Evolutionary conservation across 2,888 invertebrate genomes (phyloP).

Genomic region (Lucinisca nassula): DNA sequence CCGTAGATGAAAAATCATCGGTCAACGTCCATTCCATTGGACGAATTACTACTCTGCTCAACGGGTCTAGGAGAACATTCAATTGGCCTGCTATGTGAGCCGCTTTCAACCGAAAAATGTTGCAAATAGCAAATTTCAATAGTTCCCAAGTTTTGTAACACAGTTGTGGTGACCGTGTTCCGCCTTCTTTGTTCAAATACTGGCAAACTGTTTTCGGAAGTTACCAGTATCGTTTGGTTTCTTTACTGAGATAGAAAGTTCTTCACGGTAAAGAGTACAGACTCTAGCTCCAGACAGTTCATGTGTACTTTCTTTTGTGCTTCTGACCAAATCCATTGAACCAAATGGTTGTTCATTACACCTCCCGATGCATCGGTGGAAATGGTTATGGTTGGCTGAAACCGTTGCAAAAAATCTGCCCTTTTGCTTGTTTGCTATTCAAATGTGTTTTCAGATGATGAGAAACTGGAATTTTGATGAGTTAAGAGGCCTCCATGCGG

Average conservation of each 20-base stretch:
- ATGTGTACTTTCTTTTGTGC: not conserved
- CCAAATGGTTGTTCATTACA: not conserved
- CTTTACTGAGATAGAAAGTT: not conserved
- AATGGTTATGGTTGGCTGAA: not conserved
- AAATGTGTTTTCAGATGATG: constrained; percentile 9
- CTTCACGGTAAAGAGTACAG: not conserved
- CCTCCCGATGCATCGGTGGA: not conserved
- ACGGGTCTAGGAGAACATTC: constrained; percentile 27
- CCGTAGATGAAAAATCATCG: constrained; percentile 4
- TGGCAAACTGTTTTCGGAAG: not conserved
- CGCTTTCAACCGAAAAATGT: not conserved
- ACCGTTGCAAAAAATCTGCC: not conserved
- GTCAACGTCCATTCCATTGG: constrained; percentile 42
- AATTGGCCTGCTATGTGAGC: constrained; percentile 21
- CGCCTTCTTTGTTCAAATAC: constrained; percentile 4
- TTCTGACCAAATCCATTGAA: not conserved
- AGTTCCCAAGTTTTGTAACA: not conserved
- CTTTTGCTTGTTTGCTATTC: constrained; percentile 10
- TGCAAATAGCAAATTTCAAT: not conserved
- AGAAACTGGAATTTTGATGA: constrained; percentile 7
- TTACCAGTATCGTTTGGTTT: too few relatives aligned
- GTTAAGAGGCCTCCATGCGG: too few relatives aligned
- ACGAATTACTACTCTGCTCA: not conserved
- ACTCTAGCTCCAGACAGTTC: not conserved
- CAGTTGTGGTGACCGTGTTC: not conserved